phyloP scores from a whole-genome alignment of 2,113 vertebrate genomes.

The Neoarius graeffei region DNA sequence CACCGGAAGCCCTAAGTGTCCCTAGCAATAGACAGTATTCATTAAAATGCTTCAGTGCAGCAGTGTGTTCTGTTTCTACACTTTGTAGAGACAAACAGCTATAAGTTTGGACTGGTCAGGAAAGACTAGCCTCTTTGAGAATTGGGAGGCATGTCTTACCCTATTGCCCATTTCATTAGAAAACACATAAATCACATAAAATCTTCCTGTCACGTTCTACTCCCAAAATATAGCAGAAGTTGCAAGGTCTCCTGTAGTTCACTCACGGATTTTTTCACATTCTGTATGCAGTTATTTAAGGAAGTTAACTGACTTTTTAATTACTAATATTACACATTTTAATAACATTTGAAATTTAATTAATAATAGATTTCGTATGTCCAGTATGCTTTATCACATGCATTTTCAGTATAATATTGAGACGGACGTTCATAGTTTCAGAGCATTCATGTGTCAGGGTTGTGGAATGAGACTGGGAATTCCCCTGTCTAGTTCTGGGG shows the following conservation, averaged over 20 bases:
- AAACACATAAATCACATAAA: neutral
- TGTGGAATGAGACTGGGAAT: slow-evolving; percentile 29
- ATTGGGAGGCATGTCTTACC: slow-evolving; percentile 1
- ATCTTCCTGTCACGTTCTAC: neutral
- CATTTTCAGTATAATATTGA: neutral
- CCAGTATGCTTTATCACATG: neutral
- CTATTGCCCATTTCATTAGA: slow-evolving; percentile 19
- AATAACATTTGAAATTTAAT: neutral
- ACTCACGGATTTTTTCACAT: neutral
- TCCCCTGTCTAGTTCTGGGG: slow-evolving; percentile 18
- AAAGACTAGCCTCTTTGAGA: neutral
- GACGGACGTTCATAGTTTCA: neutral
- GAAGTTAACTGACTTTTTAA: neutral
- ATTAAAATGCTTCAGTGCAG: neutral
- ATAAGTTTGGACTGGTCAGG: neutral
- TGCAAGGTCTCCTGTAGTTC: neutral
- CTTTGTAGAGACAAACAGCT: neutral
- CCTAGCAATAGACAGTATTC: neutral
- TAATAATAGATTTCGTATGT: neutral
- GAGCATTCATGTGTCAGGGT: slow-evolving; percentile 15
- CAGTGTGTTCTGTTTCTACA: neutral
- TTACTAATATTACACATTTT: neutral
- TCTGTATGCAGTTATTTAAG: neutral
- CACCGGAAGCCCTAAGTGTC: neutral
- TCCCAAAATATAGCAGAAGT: slow-evolving; percentile 6